phyloP scores from a whole-genome alignment of 1,140 invertebrate species.

The Macrosteles quadrilineatus region DNA sequence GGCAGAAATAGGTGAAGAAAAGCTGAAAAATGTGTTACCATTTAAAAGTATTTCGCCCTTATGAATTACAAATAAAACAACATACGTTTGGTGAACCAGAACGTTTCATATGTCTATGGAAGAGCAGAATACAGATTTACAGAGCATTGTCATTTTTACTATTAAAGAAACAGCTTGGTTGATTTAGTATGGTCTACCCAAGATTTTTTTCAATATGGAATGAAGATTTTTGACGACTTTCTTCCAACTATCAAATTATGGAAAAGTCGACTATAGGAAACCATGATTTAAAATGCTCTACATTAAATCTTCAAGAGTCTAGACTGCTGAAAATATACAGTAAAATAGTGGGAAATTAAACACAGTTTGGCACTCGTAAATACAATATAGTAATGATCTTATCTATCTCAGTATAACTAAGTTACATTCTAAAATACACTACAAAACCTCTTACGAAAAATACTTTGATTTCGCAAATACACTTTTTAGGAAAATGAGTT shows the following conservation, averaged over 20 bases:
- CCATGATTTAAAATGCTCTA: too few relatives aligned
- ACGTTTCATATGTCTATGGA: too few relatives aligned
- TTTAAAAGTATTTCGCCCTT: background rate
- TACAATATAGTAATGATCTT: background rate
- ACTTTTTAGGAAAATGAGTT: background rate
- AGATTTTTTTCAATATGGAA: too few relatives aligned
- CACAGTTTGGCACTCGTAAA: background rate
- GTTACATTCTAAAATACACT: background rate
- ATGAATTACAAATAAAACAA: background rate
- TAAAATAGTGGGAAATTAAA: background rate
- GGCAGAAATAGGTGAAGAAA: background rate
- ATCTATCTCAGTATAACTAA: background rate
- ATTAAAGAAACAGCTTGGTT: too few relatives aligned
- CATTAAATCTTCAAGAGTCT: too few relatives aligned
- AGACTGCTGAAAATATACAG: too few relatives aligned
- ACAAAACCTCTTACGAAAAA: background rate
- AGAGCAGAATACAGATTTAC: too few relatives aligned
- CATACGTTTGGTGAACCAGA: background rate
- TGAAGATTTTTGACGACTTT: too few relatives aligned
- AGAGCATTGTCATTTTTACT: too few relatives aligned
- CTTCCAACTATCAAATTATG: too few relatives aligned
- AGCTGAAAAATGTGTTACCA: background rate
- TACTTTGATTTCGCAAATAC: slow-evolving; percentile 8
- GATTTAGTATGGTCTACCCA: too few relatives aligned
- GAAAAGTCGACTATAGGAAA: too few relatives aligned